Evolutionary conservation across 2,888 invertebrate species (phyloP).

Genomic region (Petrolisthes cinctipes): DNA sequence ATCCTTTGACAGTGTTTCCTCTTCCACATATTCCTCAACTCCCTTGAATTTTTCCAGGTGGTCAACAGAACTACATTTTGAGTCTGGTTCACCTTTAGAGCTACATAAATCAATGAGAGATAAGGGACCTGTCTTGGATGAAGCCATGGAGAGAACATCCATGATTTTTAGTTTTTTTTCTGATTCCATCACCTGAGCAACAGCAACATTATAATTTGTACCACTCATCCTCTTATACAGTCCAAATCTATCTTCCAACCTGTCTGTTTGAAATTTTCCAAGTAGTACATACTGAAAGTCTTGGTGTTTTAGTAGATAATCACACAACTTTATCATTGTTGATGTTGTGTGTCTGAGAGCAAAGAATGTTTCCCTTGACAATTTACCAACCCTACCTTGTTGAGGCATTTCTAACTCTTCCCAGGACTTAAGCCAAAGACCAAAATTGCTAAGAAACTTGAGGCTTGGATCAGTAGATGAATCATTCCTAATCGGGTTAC

Average conservation of each 20-base stretch:
- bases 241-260: conserved; percentile 32
- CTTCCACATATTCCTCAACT: conserved; percentile 37
- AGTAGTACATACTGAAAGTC: conserved; percentile 33
- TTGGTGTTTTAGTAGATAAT: conserved; percentile 34
- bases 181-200: conserved; percentile 41
- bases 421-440: conserved; percentile 29
- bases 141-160: conserved; percentile 36
- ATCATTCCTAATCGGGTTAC: conserved; percentile 35
- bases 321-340: conserved; percentile 40
- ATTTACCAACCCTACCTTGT: conserved; percentile 2
- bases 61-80: not conserved
- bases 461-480: conserved; percentile 30
- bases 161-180: conserved; percentile 42
- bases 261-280: conserved; percentile 40
- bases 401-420: conserved; percentile 30
- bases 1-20: conserved; percentile 27
- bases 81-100: conserved; percentile 9
- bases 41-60: conserved; percentile 31
- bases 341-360: conserved; percentile 27
- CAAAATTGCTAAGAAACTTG: conserved; percentile 27
- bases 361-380: conserved; percentile 39
- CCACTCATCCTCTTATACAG: conserved; percentile 40
- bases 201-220: conserved; percentile 36
- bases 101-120: conserved; percentile 16
- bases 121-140: conserved; percentile 19